phyloP scores from a whole-genome alignment of 2,797 vertebrate species.

The Alexandromys oeconomus region DNA sequence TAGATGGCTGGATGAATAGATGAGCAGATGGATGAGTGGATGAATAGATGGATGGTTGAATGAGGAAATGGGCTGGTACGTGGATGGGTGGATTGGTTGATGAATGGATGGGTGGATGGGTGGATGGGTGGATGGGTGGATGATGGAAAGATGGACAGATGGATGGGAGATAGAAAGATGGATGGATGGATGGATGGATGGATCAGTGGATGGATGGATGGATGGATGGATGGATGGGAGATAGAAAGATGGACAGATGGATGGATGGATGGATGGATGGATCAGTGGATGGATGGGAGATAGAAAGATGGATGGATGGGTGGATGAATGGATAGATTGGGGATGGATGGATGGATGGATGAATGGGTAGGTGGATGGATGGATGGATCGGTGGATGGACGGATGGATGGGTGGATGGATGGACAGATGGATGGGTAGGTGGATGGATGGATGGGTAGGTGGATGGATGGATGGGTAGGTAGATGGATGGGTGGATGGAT shows the following conservation, averaged over 20 bases:
- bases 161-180: fast-evolving
- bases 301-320: fast-evolving
- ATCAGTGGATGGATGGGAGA: background rate
- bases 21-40: background rate
- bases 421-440: fast-evolving
- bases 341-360: background rate
- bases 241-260: fast-evolving
- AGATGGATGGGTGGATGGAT: fast-evolving
- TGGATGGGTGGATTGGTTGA: background rate
- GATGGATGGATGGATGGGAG: background rate
- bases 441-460: background rate
- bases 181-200: too few relatives aligned
- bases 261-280: background rate
- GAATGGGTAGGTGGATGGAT: fast-evolving
- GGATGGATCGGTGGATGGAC: fast-evolving
- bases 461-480: fast-evolving
- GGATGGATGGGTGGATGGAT: fast-evolving
- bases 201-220: too few relatives aligned
- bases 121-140: background rate
- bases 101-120: background rate
- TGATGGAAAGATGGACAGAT: fast-evolving
- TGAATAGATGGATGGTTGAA: background rate
- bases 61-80: fast-evolving
- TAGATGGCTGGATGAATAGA: background rate
- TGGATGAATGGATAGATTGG: background rate